These are phyloP conservation scores for Strigamia transsilvanica DNA, from an alignment of 2,888 invertebrate genomes.

Conservation along the genomic window DNA sequence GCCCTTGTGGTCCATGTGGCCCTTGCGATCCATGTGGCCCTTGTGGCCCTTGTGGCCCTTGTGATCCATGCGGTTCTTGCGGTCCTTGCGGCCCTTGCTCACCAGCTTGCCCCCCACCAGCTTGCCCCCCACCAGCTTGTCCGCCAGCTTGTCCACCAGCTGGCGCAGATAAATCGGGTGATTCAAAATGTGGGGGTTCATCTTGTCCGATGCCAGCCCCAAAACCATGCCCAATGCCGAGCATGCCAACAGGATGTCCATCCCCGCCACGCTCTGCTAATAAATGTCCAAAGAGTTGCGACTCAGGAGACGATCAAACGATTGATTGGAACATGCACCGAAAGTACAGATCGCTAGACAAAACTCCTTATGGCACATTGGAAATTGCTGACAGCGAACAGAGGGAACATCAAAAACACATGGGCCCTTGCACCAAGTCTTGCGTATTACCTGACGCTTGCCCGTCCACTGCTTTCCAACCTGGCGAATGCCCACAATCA, in stretches of 20 bases:
- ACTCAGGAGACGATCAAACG: not conserved
- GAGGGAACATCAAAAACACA: not conserved
- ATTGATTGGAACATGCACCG: conserved; percentile 16
- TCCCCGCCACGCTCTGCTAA: not conserved
- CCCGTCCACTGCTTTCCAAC: not conserved
- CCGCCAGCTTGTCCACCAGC: conserved; percentile 7
- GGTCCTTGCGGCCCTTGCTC: conserved; percentile 6
- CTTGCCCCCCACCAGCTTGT: conserved; percentile 11
- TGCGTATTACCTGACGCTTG: not conserved
- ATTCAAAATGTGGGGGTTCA: not conserved
- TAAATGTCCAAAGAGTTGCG: not conserved
- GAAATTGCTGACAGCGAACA: conserved; percentile 21
- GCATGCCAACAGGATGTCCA: not conserved
- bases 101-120: not conserved
- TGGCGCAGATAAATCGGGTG: not conserved
- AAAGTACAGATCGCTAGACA: not conserved
- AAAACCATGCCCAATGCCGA: not conserved
- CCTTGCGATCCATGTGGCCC: conserved; percentile 43
- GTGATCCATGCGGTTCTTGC: conserved; percentile 22
- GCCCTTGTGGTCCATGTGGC: conserved; percentile 47
- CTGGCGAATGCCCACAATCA: not conserved
- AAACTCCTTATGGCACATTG: conserved; percentile 9
- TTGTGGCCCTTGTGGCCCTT: conserved; percentile 42
- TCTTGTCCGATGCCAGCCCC: conserved; percentile 12
- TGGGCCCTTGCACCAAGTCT: not conserved